A percentile compares a stretch with the other conserved stretches of the same genome.
Conservation (phyloP, 2,113 vertebrate genomes). For the Pristiophorus japonicus region DNA sequence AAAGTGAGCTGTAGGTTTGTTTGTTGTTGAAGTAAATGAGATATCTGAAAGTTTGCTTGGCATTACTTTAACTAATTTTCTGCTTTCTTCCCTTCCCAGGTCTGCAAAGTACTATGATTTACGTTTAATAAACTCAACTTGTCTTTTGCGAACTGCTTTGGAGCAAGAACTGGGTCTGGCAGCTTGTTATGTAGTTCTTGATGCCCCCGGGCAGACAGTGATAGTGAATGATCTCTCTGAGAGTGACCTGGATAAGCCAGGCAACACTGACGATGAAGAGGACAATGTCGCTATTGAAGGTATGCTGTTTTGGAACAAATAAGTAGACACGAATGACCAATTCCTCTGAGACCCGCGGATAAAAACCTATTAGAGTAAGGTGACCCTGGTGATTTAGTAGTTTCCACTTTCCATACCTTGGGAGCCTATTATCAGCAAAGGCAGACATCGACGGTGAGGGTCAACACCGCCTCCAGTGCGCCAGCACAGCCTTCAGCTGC, state of each 20-base stretch:
- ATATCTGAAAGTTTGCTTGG: background rate
- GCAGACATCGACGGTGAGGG: too few species aligned
- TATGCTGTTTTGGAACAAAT: slow-evolving; percentile 45
- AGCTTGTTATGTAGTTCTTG: slow-evolving; percentile 76
- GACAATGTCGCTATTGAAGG: slow-evolving; percentile 73
- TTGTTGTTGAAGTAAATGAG: background rate
- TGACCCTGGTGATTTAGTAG: background rate
- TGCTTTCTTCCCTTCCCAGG: slow-evolving; percentile 52
- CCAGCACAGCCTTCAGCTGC: too few species aligned
- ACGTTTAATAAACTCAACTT: slow-evolving; percentile 82
- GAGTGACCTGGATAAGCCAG: slow-evolving; percentile 85
- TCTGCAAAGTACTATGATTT: slow-evolving; percentile 93
- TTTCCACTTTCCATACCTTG: too few species aligned
- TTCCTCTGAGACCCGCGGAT: background rate
- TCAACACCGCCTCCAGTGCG: too few species aligned
- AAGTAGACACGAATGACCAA: background rate
- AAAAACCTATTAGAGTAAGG: background rate
- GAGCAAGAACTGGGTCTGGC: slow-evolving; percentile 94
- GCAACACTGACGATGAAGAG: slow-evolving; percentile 90
- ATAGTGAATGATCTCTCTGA: slow-evolving; percentile 68
- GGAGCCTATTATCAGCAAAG: too few species aligned
- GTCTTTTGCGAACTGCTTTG: slow-evolving; percentile 77
- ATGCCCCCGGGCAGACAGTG: slow-evolving; percentile 58
- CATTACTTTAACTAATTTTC: background rate
- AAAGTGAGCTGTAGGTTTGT: background rate